These are phyloP conservation scores for Chironomus riparius DNA, from an alignment of 2,888 invertebrate species.

Conservation along the genomic window DNA sequence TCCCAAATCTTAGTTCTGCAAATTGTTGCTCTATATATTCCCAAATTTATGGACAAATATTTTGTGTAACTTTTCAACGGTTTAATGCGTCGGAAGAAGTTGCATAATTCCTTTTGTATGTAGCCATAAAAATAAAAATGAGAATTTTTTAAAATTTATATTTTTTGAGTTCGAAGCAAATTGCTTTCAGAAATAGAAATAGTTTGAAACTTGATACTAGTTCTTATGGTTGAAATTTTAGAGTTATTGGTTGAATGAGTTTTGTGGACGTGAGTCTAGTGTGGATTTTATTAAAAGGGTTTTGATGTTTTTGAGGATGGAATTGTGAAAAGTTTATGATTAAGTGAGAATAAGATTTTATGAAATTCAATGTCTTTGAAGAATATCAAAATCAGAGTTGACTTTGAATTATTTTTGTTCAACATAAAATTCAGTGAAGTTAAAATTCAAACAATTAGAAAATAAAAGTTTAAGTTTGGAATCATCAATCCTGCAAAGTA, in stretches of 20 bases:
- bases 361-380: too few relatives aligned
- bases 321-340: too few relatives aligned
- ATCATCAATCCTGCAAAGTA: too few relatives aligned
- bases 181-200: neutral
- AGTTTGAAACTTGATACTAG: neutral
- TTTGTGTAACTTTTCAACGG: neutral
- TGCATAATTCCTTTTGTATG: neutral
- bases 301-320: too few relatives aligned
- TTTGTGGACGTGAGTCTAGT: neutral
- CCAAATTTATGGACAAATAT: neutral
- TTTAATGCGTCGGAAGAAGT: conserved; percentile 1
- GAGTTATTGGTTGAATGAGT: neutral
- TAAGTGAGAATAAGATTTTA: too few relatives aligned
- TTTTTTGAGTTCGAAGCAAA: neutral
- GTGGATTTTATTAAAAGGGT: too few relatives aligned
- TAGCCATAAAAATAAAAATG: neutral
- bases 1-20: neutral
- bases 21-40: neutral
- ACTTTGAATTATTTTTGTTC: too few relatives aligned
- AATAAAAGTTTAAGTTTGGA: too few relatives aligned
- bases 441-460: too few relatives aligned
- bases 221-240: neutral
- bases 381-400: too few relatives aligned
- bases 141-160: neutral
- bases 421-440: too few relatives aligned